Evolutionary conservation across 2,113 vertebrate genomes (phyloP), one percentile per base, ranked within the genome.

Genomic region (Pardalotus punctatus): DNA sequence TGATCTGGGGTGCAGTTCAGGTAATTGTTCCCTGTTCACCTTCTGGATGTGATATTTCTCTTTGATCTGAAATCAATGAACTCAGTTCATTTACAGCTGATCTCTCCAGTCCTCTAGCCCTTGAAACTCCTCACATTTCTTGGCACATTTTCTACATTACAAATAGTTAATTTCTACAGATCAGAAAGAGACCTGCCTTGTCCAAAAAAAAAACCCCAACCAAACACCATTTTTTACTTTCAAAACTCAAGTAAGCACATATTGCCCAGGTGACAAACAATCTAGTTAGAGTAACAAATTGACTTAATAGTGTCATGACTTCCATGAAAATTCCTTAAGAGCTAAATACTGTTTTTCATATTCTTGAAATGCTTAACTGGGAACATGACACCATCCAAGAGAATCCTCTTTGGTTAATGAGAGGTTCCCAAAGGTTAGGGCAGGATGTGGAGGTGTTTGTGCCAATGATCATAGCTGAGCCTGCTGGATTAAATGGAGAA

Each of bases 131-230:
- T 93, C 12, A 10, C 3, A 5, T 54, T 92, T 76, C 54, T 86
- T 1, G 0, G 24, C 27, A 48, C 21, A 8, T 42, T 83, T 94
- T 58, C 24, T 86, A 23, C 16, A 54, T 92, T 25, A 62, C 81
- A 88, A 70, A 48, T 3, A 28, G 14, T 25, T 60, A 43, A n/a
- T 88, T 77, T 80, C 21, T 81, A 5, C 17, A 70, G 38, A 51
- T 77, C 10, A 45, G 20, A 19, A 53, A 33, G 62, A 74, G 36
- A 48, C 11, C 11, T 42, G 11, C 27, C n/a, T 22, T 47, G 11
- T 53, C 48, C 8, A 58, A 33, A n/a, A 67, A 21, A 4, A 0
- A n/a, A n/a, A n/a, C 0, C 1, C 20, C 43, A 64, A 29, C 14
- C 24, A 35, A 47, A 8, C 28, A 20, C 24, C 1, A 1, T 20